Evolutionary conservation across 2,113 vertebrate species (phyloP), one percentile per base, ranked within the genome.

Genomic region (Nannospalax galili): DNA sequence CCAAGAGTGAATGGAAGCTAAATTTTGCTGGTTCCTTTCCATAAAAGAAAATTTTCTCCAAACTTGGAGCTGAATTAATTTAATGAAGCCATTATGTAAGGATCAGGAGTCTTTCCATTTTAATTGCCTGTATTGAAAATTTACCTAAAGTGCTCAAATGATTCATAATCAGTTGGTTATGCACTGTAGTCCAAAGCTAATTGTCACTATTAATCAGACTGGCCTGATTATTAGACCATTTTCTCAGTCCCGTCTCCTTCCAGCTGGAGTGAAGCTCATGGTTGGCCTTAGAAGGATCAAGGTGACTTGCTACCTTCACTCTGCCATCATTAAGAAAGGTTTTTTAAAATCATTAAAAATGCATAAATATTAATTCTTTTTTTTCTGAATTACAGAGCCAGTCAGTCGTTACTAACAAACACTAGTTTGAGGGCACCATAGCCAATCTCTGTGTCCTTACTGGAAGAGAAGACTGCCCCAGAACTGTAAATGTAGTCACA

Each of bases 101-200:
- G 97, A 97, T 96, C 93, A 92, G 69, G 96, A 96, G 93, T 97
- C 97, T 97, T 97, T 96, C 95, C 84, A 94, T 96, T 97, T 96
- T 97, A 97, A 97, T 97, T 96, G 94, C 96, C 92, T 94, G 90
- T 96, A 97, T 96, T 97, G 97, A 97, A 97, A 97, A 96, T 97
- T 97, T 97, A 97, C 96, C 97, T 97, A 95, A 96, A 97, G 97
- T 96, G 84, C 95, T 96, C 93, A 96, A 88, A 95, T 97, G 96
- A 97, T 96, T 97, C 96, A 97, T 97, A 97, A 97, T 97, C 97
- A 97, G 96, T 92, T 97, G 94, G 95, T 92, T 97, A 96, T 95
- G 94, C 93, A 94, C 97, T 87, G 73, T 92, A 90, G 93, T 96
- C 96, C 93, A 97, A 88, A 92, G 80, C 94, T 97, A 97, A 97